These are phyloP conservation scores for Barypeithes pellucidus DNA, from an alignment of 2,888 invertebrate species.

Conservation along the genomic window DNA sequence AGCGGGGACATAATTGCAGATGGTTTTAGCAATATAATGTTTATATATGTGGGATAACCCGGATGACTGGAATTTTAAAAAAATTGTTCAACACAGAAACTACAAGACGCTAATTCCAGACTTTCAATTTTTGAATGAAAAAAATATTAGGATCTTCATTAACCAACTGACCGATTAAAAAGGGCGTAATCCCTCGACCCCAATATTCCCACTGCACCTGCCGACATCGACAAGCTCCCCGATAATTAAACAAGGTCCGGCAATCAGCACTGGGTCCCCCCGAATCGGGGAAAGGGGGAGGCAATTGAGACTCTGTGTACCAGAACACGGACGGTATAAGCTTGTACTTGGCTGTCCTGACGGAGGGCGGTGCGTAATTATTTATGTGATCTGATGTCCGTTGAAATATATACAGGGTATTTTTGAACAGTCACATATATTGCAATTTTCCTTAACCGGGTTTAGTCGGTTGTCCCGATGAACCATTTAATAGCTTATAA, in stretches of 20 bases:
- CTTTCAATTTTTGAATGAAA: too few species aligned
- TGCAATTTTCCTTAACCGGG: too few species aligned
- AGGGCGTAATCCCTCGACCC: slow-evolving; percentile 17
- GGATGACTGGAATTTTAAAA: too few species aligned
- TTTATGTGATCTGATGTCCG: slow-evolving; percentile 56
- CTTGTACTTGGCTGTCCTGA: slow-evolving; percentile 56
- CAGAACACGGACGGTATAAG: slow-evolving; percentile 59
- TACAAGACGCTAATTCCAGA: too few species aligned
- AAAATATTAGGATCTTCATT: not conserved
- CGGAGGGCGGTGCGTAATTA: slow-evolving; percentile 56
- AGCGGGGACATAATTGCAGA: too few species aligned
- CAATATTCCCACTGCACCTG: slow-evolving; percentile 46
- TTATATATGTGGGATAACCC: too few species aligned
- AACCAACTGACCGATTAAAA: slow-evolving; percentile 42
- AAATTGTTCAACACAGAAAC: too few species aligned
- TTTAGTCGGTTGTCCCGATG: too few species aligned
- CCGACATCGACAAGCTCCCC: slow-evolving; percentile 62
- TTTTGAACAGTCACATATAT: not conserved
- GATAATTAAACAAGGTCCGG: slow-evolving; percentile 70
- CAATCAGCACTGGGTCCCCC: slow-evolving; percentile 64
- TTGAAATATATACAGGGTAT: slow-evolving; percentile 24
- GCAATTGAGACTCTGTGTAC: slow-evolving; percentile 54
- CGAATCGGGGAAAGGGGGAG: slow-evolving; percentile 55
- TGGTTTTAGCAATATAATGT: too few species aligned
- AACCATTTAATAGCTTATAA: too few species aligned